Percentiles rank a stretch among this genome's conserved stretches.
phyloP scores from a whole-genome alignment of 2,888 invertebrate genomes.

The Arge pagana region DNA sequence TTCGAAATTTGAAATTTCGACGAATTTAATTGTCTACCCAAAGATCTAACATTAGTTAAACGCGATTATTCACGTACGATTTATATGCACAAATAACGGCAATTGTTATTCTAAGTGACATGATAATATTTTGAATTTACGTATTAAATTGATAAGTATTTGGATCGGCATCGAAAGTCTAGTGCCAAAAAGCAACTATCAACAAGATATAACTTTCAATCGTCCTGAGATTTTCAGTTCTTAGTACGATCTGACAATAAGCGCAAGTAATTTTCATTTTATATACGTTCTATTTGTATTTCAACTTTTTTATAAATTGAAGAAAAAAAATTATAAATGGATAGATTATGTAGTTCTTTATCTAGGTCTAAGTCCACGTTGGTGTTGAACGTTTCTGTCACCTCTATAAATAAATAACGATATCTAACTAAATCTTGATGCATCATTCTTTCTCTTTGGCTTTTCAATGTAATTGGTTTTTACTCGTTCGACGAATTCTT shows the following conservation, averaged over 20 bases:
- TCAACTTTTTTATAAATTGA: constrained; percentile 14
- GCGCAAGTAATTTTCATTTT: constrained; percentile 41
- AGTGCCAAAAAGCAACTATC: constrained; percentile 50
- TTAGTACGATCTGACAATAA: constrained; percentile 48
- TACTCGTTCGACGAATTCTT: too few relatives aligned
- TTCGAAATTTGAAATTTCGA: constrained; percentile 5
- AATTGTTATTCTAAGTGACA: constrained; percentile 11
- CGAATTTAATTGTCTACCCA: constrained; percentile 9
- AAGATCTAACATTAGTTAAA: not conserved
- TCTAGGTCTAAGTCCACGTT: constrained; percentile 44
- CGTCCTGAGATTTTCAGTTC: constrained; percentile 25
- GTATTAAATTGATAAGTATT: constrained; percentile 12
- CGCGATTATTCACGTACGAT: constrained; percentile 3
- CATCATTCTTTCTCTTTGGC: not conserved
- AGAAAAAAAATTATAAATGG: too few relatives aligned
- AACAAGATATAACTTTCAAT: constrained; percentile 4
- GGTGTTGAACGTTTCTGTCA: constrained; percentile 23
- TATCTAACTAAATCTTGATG: not conserved
- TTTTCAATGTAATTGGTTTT: too few relatives aligned
- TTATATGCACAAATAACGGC: constrained; percentile 18
- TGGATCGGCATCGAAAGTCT: constrained; percentile 36
- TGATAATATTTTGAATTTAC: constrained; percentile 14
- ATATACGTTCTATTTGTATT: constrained; percentile 22
- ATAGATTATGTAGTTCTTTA: constrained; percentile 38
- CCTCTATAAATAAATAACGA: constrained; percentile 21